A percentile compares a stretch with the other conserved stretches of the same genome.
Evolutionary conservation across 1,140 invertebrate species (phyloP).

Genomic region (Thrips palmi): DNA sequence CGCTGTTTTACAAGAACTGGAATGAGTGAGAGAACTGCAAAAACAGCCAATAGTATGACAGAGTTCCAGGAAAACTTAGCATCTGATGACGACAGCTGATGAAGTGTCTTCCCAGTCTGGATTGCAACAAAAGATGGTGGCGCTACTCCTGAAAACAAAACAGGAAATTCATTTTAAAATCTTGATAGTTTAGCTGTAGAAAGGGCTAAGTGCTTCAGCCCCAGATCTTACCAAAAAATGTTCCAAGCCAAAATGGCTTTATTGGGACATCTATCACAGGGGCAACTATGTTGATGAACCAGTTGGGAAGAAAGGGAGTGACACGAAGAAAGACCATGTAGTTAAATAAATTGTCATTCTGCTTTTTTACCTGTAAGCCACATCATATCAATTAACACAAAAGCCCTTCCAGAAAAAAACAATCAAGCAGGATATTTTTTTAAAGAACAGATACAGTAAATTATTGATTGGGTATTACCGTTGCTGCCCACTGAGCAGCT

Average conservation of each 20-base stretch:
- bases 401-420: not conserved
- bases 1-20: constrained; percentile 82
- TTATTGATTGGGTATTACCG: constrained; percentile 30
- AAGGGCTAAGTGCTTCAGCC: too few relatives aligned
- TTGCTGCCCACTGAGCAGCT: constrained; percentile 65
- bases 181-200: not conserved
- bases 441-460: constrained; percentile 5
- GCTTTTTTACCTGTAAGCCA: constrained; percentile 45
- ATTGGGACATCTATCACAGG: constrained; percentile 93
- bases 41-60: constrained; percentile 50
- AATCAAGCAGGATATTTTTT: not conserved
- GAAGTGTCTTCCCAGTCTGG: constrained; percentile 89
- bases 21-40: constrained; percentile 67
- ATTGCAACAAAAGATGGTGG: constrained; percentile 96
- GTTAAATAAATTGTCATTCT: constrained; percentile 77
- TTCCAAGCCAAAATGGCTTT: constrained; percentile 82
- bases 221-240: constrained; percentile 44
- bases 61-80: constrained; percentile 83
- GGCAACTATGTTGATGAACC: constrained; percentile 97
- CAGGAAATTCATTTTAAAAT: constrained; percentile 1
- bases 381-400: constrained; percentile 4
- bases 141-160: constrained; percentile 67
- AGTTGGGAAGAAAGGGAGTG: constrained; percentile 96
- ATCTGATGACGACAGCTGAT: constrained; percentile 75
- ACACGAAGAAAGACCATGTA: constrained; percentile 96